Conservation (phyloP, 2,113 vertebrate species). For the Riparia riparia region DNA sequence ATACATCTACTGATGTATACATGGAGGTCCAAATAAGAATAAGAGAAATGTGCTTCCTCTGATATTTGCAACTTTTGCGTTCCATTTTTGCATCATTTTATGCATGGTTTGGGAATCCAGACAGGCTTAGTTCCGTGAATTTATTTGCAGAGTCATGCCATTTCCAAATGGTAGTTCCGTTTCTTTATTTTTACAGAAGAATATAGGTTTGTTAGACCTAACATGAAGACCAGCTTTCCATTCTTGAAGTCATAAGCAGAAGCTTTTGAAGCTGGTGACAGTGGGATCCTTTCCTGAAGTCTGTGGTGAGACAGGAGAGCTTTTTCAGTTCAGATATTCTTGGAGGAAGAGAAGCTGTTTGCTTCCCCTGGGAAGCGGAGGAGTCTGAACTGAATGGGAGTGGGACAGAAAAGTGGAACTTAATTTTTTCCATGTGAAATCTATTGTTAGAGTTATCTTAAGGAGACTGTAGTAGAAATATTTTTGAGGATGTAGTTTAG, state of each 20-base stretch:
- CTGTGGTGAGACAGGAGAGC: not conserved
- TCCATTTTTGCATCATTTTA: not conserved
- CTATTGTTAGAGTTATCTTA: not conserved
- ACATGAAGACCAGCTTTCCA: not conserved
- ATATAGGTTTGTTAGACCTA: not conserved
- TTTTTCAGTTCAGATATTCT: not conserved
- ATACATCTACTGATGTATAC: not conserved
- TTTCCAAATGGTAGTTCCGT: not conserved
- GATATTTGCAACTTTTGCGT: not conserved
- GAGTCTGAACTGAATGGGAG: not conserved
- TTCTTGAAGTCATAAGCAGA: not conserved
- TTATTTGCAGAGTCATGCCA: not conserved
- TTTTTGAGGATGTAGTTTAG: not conserved
- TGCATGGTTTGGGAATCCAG: not conserved
- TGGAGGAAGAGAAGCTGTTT: not conserved
- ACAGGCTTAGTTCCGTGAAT: not conserved
- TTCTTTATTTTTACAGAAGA: not conserved
- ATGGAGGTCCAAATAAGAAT: not conserved
- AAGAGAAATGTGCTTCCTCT: slow-evolving; percentile 17
- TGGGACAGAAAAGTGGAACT: not conserved
- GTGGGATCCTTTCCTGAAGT: not conserved
- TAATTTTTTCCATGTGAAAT: not conserved
- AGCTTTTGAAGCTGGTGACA: not conserved
- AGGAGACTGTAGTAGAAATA: not conserved
- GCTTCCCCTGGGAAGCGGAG: not conserved